Conservation (phyloP, 2,797 vertebrate species). For the Rhodeus uyekii region DNA sequence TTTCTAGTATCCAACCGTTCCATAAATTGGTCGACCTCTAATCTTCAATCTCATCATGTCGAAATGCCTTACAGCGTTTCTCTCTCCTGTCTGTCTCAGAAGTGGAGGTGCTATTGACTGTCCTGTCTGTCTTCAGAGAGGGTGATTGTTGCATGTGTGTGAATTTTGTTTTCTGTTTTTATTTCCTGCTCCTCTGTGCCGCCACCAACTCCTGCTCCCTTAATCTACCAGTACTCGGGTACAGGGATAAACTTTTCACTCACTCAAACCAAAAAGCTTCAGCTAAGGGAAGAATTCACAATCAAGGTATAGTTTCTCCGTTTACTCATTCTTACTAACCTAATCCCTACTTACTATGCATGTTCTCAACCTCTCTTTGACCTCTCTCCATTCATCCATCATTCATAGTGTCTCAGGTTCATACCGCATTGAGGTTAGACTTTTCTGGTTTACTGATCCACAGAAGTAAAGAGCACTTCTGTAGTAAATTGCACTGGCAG, state of each 20-base stretch:
- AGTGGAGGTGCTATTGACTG: conserved; percentile 14
- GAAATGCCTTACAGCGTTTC: neutral
- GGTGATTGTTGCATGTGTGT: conserved; percentile 62
- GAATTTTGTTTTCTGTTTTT: conserved; percentile 65
- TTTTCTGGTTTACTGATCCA: neutral
- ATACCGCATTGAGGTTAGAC: conserved; percentile 4
- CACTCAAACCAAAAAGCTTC: conserved; percentile 91
- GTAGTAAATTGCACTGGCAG: conserved; percentile 26
- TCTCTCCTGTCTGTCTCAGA: neutral
- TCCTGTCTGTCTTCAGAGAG: conserved; percentile 30
- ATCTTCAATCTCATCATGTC: neutral
- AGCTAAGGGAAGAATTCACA: conserved; percentile 86
- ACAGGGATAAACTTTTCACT: conserved; percentile 96
- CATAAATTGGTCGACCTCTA: neutral
- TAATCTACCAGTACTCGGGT: conserved; percentile 90
- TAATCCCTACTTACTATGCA: conserved; percentile 15
- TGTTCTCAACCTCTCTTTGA: conserved; percentile 48
- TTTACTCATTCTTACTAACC: conserved; percentile 39
- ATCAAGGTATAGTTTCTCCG: conserved; percentile 87
- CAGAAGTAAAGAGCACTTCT: neutral
- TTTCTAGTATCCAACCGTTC: no score
- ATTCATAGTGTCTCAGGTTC: neutral
- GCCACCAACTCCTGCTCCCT: conserved; percentile 57
- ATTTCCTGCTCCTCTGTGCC: conserved; percentile 51
- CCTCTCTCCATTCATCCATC: neutral